These are phyloP conservation scores for Cheilosia variabilis DNA, from an alignment of 2,888 invertebrate genomes.

Conservation along the genomic window DNA sequence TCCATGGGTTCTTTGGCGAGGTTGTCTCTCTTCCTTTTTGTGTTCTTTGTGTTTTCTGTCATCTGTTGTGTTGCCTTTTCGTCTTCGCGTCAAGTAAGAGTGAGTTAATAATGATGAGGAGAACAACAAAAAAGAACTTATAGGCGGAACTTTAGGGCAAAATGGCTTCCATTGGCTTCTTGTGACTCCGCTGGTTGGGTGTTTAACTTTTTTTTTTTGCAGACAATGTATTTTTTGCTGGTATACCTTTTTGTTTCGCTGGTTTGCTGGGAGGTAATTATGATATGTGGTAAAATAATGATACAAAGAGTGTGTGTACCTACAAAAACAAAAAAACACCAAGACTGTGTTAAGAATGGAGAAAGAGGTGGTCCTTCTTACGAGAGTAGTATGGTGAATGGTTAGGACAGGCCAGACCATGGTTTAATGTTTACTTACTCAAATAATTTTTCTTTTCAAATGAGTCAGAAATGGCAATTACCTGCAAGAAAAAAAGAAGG, in stretches of 20 bases:
- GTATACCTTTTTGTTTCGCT: constrained; percentile 13
- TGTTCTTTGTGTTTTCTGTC: constrained; percentile 51
- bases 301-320: constrained; percentile 19
- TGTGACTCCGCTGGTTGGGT: constrained; percentile 68
- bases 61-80: constrained; percentile 73
- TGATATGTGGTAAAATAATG: constrained; percentile 78
- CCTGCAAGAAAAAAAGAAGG: background rate
- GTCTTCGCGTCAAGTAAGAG: constrained; percentile 67
- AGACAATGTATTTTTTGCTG: constrained; percentile 3
- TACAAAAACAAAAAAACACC: background rate
- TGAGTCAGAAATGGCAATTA: background rate
- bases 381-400: constrained; percentile 49
- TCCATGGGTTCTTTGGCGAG: constrained; percentile 55
- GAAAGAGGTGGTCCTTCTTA: constrained; percentile 60
- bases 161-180: constrained; percentile 74
- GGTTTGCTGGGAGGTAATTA: constrained; percentile 76
- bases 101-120: constrained; percentile 73
- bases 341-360: constrained; percentile 10
- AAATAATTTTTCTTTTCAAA: background rate
- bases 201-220: constrained; percentile 34
- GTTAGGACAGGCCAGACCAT: background rate
- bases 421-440: background rate
- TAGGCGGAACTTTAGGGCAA: constrained; percentile 73
- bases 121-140: constrained; percentile 57
- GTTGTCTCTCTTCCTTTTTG: background rate